phyloP scores from a whole-genome alignment of 1,140 invertebrate genomes.

The Platyscapa corneri region DNA sequence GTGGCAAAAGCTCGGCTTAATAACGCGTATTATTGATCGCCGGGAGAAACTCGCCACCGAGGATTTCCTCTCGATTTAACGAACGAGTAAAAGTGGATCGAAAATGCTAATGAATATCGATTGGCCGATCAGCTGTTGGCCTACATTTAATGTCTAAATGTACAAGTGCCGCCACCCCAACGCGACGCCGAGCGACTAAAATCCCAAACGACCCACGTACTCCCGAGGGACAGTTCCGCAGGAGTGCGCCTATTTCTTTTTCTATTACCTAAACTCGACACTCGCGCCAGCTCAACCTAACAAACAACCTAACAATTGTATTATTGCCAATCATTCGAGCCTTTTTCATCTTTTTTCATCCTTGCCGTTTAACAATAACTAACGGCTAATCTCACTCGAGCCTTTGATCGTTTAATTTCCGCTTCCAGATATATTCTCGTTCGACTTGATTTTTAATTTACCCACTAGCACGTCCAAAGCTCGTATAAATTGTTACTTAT shows the following conservation, averaged over 20 bases:
- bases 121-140: constrained; percentile 66
- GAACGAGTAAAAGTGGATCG: constrained; percentile 44
- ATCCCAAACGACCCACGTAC: constrained; percentile 56
- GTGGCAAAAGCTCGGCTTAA: neutral
- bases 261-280: constrained; percentile 1
- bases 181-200: constrained; percentile 49
- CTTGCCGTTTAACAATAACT: no score
- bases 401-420: no score
- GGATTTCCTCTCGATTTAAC: constrained; percentile 10
- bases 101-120: constrained; percentile 60
- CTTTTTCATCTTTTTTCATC: no score
- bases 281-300: neutral
- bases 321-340: no score
- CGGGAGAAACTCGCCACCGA: no score
- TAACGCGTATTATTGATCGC: neutral
- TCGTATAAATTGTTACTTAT: no score
- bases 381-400: no score
- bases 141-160: constrained; percentile 61
- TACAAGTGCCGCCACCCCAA: constrained; percentile 54
- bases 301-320: no score
- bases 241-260: constrained; percentile 24
- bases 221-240: constrained; percentile 61
- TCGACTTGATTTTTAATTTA: no score
- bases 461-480: no score
- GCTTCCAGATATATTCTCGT: no score